Base-by-base conservation (phyloP, 2,797 vertebrate species). In the Sciaenops ocellatus region DNA sequence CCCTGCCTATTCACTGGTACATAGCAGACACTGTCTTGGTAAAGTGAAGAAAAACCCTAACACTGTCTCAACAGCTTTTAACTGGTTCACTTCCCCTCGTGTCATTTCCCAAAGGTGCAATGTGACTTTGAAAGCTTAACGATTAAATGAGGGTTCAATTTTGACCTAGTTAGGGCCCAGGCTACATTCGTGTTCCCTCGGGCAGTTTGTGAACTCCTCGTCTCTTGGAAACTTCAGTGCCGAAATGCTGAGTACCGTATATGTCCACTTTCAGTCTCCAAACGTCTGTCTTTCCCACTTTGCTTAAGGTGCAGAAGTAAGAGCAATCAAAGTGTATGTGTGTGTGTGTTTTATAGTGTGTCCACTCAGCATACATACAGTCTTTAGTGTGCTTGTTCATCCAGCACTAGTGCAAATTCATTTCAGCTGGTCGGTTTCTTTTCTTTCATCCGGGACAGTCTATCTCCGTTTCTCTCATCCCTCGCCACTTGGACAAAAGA, bases 331-430 rank as follows among this genome's bases (percentile, higher is more conserved):
- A 81, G 74, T 83, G 79, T 91, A 70, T 78, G 72, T 85, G 56
- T 87, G 71, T 79, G 79, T 86, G 80, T 84, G 51, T 89, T 38
- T 88, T 90, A 90, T 85, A 93, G 90, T 91, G 90, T 90, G 83
- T 90, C 90, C 91, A 89, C 93, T 93, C 86, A 64, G 82, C 86
- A 83, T 90, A 83, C 89, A 87, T 84, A 86, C 80, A 93, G 89
- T 93, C 91, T 92, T 93, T 94, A 92, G 90, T 91, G 94, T 94
- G 93, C 93, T 91, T 90, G 80, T 90, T 91, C 78, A 85, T 89
- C 83, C 87, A 91, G 93, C 94, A 94, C 92, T 94, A 93, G 93
- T 93, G 93, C 94, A 94, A 93, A 94, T 91, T 93, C 85, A 84
- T 94, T 80, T 93, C 87, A 90, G 93, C 92, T 94, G 93, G 90